Base-by-base conservation (phyloP, 2,888 invertebrate species). In the Drosophila maculinotata region DNA sequence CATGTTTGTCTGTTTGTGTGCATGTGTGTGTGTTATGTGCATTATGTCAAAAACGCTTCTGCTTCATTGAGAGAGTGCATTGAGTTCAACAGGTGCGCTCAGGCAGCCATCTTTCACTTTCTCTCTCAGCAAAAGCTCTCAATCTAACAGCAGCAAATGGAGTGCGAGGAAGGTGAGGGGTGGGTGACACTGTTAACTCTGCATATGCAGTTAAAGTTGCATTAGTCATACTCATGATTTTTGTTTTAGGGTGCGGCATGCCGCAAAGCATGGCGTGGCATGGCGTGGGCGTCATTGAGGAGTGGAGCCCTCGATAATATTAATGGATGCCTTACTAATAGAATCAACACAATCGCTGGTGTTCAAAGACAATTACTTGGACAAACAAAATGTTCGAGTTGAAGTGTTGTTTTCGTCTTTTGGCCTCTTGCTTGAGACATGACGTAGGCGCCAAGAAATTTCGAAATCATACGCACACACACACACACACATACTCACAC, bases 11-110 rank as follows among this genome's bases (percentile, higher is more conserved):
- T 49, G 1, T 10, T 3, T 31, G n/a, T 44, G 8, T 36, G 26
- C 23, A 25, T 33, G 4, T 62, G n/a, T 58, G 47, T 48, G 33
- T n/a, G n/a, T n/a, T n/a, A n/a, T n/a, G n/a, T 57, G 39, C 44
- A 68, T 78, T 72, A 80, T 80, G 79, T 79, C 85, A 79, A 79
- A 84, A 64, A 78, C 36, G 54, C 70, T 67, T 59, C 56, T 68
- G 49, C 56, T 47, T 31, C 33, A 44, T 42, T 59, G 45, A 70
- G 62, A 70, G 63, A 58, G 52, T 52, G 64, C 65, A 54, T 25
- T 47, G 36, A 44, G 75, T 65, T 68, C 80, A 76, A 79, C 79
- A 79, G 79, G 79, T 79, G 79, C 64, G 69, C 58, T 48, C 38
- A 12, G 54, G 42, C 68, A 14, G 64, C 76, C 76, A 75, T 75